phyloP scores from a whole-genome alignment of 2,113 vertebrate species.

The Galbula dea region DNA sequence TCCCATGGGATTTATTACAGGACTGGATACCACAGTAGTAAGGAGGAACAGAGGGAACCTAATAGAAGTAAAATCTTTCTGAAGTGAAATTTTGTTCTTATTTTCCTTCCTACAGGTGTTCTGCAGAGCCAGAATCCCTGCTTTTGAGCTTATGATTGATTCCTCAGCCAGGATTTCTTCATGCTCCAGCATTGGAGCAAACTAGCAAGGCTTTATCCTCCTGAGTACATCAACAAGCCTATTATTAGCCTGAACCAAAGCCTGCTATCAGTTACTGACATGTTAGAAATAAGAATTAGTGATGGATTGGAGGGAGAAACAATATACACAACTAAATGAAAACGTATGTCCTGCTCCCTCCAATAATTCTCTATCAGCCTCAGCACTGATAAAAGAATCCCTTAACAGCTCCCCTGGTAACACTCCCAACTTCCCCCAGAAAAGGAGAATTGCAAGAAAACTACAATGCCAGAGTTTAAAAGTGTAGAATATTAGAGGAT shows the following conservation, averaged over 20 bases:
- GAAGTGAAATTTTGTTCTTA: background rate
- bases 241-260: slow-evolving; percentile 9
- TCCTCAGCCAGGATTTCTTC: background rate
- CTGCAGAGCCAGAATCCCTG: background rate
- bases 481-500: background rate
- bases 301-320: background rate
- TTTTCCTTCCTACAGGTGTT: background rate
- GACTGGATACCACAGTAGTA: too few relatives aligned
- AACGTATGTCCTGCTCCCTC: background rate
- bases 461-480: background rate
- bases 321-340: background rate
- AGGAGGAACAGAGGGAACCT: background rate
- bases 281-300: background rate
- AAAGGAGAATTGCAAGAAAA: background rate
- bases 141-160: background rate
- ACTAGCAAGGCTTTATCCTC: background rate
- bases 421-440: background rate
- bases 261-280: background rate
- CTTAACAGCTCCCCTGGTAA: background rate
- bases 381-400: background rate
- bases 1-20: background rate
- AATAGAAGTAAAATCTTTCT: background rate
- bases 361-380: background rate
- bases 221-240: background rate
- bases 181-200: background rate